A percentile compares a stretch with the other conserved stretches of the same genome.
Evolutionary conservation across 2,888 invertebrate genomes (phyloP).

Genomic region (Hirudinaria manillensis): DNA sequence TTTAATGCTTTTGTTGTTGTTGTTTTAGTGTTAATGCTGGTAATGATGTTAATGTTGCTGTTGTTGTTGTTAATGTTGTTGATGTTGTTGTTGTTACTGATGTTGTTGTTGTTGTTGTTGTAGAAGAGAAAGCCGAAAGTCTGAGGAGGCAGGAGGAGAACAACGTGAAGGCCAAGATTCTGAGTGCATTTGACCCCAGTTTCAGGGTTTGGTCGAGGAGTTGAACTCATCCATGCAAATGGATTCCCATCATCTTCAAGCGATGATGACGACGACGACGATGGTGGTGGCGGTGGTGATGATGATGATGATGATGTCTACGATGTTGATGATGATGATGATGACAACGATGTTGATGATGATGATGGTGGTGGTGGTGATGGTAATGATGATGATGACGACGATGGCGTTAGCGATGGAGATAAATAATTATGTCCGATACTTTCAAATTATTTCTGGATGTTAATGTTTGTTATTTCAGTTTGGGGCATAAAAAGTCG

Average conservation of each 20-base stretch:
- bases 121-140: conserved; percentile 18
- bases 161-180: conserved; percentile 10
- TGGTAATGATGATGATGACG: conserved; percentile 24
- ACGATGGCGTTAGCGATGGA: conserved; percentile 25
- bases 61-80: background rate
- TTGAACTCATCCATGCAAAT: background rate
- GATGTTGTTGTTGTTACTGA: background rate
- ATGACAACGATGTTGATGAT: conserved; percentile 27
- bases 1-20: background rate
- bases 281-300: conserved; percentile 30
- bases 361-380: conserved; percentile 29
- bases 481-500: background rate
- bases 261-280: conserved; percentile 28
- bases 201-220: conserved; percentile 18
- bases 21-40: background rate
- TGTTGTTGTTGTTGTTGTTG: conserved; percentile 9
- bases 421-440: conserved; percentile 9
- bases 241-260: background rate
- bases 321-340: conserved; percentile 29
- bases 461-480: background rate
- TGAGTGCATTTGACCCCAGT: conserved; percentile 26
- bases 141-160: conserved; percentile 17
- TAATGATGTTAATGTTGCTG: background rate
- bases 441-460: background rate
- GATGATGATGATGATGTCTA: background rate